Evolutionary conservation across 2,797 vertebrate genomes (phyloP).

Genomic region (Coracias cyanogaster): DNA sequence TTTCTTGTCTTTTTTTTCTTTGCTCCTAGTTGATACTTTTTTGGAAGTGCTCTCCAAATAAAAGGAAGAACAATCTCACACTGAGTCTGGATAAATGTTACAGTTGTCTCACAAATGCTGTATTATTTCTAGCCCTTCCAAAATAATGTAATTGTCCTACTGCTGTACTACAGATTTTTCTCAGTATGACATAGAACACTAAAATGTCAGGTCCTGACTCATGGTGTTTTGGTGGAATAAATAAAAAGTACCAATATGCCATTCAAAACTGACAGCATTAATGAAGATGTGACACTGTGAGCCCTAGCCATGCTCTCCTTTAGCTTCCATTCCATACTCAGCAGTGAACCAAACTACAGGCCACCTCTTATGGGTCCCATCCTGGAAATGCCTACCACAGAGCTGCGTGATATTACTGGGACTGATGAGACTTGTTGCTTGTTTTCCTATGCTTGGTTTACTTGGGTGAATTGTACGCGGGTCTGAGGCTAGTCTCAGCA

Average conservation of each 20-base stretch:
- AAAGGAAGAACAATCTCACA: constrained; percentile 66
- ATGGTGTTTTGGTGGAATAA: constrained; percentile 76
- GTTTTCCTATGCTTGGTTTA: not conserved
- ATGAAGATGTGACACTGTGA: constrained; percentile 44
- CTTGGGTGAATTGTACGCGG: not conserved
- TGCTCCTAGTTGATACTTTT: constrained; percentile 59
- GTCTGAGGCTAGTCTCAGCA: not conserved
- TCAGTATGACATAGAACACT: constrained; percentile 76
- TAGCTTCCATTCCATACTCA: not conserved
- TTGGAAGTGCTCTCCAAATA: constrained; percentile 49
- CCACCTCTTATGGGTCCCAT: not conserved
- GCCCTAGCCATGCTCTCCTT: not conserved
- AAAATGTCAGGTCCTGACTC: constrained; percentile 80
- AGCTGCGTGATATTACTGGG: not conserved
- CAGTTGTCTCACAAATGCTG: constrained; percentile 64
- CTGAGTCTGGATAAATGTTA: constrained; percentile 63
- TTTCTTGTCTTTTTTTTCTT: not conserved
- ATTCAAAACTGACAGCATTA: constrained; percentile 51
- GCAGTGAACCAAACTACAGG: fast-evolving
- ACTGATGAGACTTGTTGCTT: not conserved
- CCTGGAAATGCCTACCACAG: constrained; percentile 40
- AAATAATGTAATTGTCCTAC: constrained; percentile 65
- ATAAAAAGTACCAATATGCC: constrained; percentile 71
- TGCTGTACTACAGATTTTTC: constrained; percentile 76
- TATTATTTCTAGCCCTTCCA: constrained; percentile 66